Conservation (phyloP, 1,140 invertebrate species). For the Drosophila kurseongensis region DNA sequence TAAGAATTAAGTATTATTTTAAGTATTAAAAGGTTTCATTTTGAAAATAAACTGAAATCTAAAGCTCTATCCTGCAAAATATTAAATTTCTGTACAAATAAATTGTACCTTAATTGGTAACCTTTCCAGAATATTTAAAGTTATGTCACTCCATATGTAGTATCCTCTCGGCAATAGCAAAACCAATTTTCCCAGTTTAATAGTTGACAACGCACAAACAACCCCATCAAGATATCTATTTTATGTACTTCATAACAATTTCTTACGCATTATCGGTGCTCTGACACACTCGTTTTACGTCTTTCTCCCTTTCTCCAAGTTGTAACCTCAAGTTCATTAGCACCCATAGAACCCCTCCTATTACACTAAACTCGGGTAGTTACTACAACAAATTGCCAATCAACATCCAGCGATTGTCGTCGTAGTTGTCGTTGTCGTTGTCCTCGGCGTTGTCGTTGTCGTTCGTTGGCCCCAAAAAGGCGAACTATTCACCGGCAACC, state of each 20-base stretch:
- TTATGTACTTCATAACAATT: slow-evolving; percentile 39
- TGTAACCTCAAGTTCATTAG: slow-evolving; percentile 49
- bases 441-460: slow-evolving; percentile 31
- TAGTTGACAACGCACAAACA: slow-evolving; percentile 5
- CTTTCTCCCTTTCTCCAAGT: slow-evolving; percentile 1
- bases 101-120: no score
- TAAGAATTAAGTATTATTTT: no score
- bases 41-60: no score
- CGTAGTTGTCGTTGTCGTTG: slow-evolving; percentile 23
- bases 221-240: slow-evolving; percentile 10
- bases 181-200: background rate
- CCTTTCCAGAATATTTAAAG: background rate
- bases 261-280: slow-evolving; percentile 31
- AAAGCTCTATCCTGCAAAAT: no score
- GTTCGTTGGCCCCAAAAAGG: slow-evolving; percentile 51
- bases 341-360: slow-evolving; percentile 39
- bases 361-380: slow-evolving; percentile 38
- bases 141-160: background rate
- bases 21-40: no score
- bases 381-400: slow-evolving; percentile 67
- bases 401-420: slow-evolving; percentile 49
- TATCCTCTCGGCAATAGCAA: background rate
- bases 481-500: background rate
- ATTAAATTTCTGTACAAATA: no score
- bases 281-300: slow-evolving; percentile 6